phyloP scores from a whole-genome alignment of 2,888 invertebrate genomes.

The Liposcelis brunnea region DNA sequence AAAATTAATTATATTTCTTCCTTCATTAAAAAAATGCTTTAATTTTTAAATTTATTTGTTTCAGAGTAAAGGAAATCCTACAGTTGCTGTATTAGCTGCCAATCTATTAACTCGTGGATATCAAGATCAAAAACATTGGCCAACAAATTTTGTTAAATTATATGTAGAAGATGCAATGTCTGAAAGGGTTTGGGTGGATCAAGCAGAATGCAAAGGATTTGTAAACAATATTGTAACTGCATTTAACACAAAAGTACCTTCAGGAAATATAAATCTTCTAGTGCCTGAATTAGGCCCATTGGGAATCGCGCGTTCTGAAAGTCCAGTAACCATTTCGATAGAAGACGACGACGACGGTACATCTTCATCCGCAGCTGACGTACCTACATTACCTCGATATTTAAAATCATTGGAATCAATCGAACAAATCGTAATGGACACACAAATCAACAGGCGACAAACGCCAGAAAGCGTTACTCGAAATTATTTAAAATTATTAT shows the following conservation, averaged over 20 bases:
- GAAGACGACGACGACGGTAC: slow-evolving; percentile 26
- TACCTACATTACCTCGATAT: slow-evolving; percentile 38
- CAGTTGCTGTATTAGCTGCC: slow-evolving; percentile 65
- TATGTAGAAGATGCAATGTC: slow-evolving; percentile 90
- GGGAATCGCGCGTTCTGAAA: slow-evolving; percentile 1
- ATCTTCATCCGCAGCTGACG: slow-evolving; percentile 25
- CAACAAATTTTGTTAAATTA: slow-evolving; percentile 77
- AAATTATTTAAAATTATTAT: slow-evolving; percentile 70
- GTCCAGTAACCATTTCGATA: slow-evolving; percentile 1
- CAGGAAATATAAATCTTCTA: slow-evolving; percentile 21
- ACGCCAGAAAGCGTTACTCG: slow-evolving; percentile 75
- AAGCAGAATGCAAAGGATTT: slow-evolving; percentile 74
- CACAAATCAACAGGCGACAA: slow-evolving; percentile 67
- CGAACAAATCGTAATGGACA: slow-evolving; percentile 67
- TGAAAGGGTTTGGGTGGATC: slow-evolving; percentile 88
- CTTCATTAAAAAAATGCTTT: slow-evolving; percentile 15
- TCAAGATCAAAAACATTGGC: slow-evolving; percentile 72
- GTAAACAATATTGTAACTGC: slow-evolving; percentile 81
- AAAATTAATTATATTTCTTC: slow-evolving; percentile 3
- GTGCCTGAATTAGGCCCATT: slow-evolving; percentile 5
- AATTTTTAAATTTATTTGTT: slow-evolving; percentile 25
- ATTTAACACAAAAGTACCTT: slow-evolving; percentile 62
- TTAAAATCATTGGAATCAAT: slow-evolving; percentile 44
- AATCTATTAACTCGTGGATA: slow-evolving; percentile 71
- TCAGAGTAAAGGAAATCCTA: slow-evolving; percentile 63